Evolutionary conservation across 2,888 invertebrate species (phyloP), one percentile per base, ranked within the genome.

Genomic region (Chirona hameri): DNA sequence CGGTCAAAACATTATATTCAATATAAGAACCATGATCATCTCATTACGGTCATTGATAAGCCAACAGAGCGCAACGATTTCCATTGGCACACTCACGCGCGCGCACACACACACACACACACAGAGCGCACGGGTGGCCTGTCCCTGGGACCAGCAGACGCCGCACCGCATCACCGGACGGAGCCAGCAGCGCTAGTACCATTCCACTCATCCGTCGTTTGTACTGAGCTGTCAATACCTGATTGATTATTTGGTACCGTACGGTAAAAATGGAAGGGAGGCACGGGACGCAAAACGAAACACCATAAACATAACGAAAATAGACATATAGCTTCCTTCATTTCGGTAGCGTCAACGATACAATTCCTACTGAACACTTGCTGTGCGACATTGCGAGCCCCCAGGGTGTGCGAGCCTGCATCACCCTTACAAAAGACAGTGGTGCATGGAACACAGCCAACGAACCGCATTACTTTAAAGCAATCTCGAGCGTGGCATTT

Each of bases 161-260:
- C 18, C 55, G 14, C 52, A 3, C 55, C 14, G 14, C 55, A 55
- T 3, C 55, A 18, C 18, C 14, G 55, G 15, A 55, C 15, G 18
- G 18, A 18, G 15, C 15, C 14, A 57, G 57, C n/a, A n/a, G 57
- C 57, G 24, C 24, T 2, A 0, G 18, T 7, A 57, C 18, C 57
- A 21, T 57, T 24, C 24, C 57, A 57, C 57, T 57, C 57, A 57
- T 57, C 57, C 57, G 57, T 65, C 76, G 24, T 76, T 76, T 76
- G 76, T 76, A 76, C 76, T 76, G 21, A 46, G 21, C 76, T 76
- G 76, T 18, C 76, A 24, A 76, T 76, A 76, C 76, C 76, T 76
- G 76, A 76, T 76, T 46, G n/a, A 46, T 46, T 76, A 76, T 76
- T 76, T 76, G 76, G 76, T 76, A 46, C 76, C 3, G 21, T 29